These are phyloP conservation scores for Calliphora vomitoria DNA, from an alignment of 2,888 invertebrate species.

Conservation along the genomic window DNA sequence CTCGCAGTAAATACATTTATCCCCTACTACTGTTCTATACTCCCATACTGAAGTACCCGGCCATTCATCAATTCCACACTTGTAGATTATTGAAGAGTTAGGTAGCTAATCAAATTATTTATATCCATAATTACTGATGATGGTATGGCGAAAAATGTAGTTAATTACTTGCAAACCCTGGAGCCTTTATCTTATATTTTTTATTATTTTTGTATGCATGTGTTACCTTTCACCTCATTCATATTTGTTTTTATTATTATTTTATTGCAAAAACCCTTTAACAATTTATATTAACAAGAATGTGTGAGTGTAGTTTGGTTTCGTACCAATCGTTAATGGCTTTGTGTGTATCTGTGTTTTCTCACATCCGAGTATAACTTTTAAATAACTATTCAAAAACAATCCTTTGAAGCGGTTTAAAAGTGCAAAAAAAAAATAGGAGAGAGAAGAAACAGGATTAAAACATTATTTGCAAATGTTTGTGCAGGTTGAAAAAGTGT, in stretches of 20 bases:
- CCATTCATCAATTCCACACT: constrained; percentile 25
- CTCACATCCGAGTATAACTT: constrained; percentile 23
- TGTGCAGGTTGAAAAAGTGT: constrained; percentile 35
- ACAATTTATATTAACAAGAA: background rate
- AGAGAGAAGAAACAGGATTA: constrained; percentile 24
- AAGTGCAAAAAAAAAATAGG: background rate
- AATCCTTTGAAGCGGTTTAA: constrained; percentile 53
- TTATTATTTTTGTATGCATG: background rate
- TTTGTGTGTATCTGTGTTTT: background rate
- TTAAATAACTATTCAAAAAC: constrained; percentile 46
- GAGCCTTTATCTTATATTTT: background rate
- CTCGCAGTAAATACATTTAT: no score
- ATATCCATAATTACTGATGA: background rate
- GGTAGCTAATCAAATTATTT: background rate
- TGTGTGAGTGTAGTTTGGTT: no score
- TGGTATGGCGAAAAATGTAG: background rate
- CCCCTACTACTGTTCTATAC: no score
- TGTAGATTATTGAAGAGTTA: background rate
- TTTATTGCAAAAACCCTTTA: constrained; percentile 4
- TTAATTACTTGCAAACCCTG: constrained; percentile 1
- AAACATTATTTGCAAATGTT: constrained; percentile 25
- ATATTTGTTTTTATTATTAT: background rate
- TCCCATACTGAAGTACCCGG: background rate
- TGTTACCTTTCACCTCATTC: background rate
- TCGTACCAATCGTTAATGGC: background rate